Evolutionary conservation across 2,113 vertebrate species (phyloP), one percentile per base, ranked within the genome.

Genomic region (Alectura lathami): DNA sequence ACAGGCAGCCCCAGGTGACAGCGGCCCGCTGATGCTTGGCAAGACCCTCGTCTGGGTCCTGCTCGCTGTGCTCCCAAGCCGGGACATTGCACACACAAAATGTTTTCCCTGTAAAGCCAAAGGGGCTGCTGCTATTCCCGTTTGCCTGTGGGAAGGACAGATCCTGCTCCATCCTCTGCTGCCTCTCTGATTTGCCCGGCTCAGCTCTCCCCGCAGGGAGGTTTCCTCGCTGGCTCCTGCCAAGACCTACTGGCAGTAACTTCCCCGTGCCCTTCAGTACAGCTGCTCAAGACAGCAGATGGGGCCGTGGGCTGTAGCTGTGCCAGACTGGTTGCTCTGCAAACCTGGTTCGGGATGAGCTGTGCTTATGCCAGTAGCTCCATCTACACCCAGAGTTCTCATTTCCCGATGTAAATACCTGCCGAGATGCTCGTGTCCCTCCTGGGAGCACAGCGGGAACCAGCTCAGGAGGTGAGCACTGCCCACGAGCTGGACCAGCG

Each of bases 281-380:
- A 96, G 95, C 94, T 95, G 94, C 92, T 92, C 40, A 16, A 93
- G 91, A 78, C 86, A 89, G 91, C 93, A 94, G 96, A 92, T 92
- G 93, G 92, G 84, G 91, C 88, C 21, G 84, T 53, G 75, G 92
- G 48, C 4, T 95, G 93, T 93, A 85, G 88, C 88, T 29, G 70
- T 88, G 94, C 94, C 91, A 96, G 94, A 32, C 86, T 15, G n/a
- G 45, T 76, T 87, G 86, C 70, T 87, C 66, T 92, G 81, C 53
- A 75, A 96, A 77, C 56, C 84, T 64, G 69, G 73, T 54, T 88
- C 74, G 45, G 62, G 91, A 60, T 72, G 48, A 82, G 24, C 57
- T 6, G 8, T 63, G 78, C 67, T 92, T 82, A 42, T 53, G 53
- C 60, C 45, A 79, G 83, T 8, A 68, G 66, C 53, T 93, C 79